Evolutionary conservation across 1,140 invertebrate genomes (phyloP).

Genomic region (Aphelinus atriplicis): DNA sequence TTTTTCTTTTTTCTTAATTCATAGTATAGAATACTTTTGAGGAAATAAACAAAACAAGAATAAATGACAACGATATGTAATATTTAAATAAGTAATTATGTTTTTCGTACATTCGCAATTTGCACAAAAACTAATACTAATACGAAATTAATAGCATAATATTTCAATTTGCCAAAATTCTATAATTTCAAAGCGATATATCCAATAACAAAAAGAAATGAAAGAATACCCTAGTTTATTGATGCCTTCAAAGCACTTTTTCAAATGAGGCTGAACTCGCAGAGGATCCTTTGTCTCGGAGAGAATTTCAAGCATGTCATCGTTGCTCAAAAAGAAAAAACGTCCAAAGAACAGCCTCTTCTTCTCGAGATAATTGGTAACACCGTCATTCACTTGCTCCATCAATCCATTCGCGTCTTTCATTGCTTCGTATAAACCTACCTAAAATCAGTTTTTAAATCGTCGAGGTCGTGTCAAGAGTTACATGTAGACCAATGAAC

Average conservation of each 20-base stretch:
- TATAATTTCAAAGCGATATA: background rate
- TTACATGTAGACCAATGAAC: too few species aligned
- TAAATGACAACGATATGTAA: too few species aligned
- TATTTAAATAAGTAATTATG: background rate
- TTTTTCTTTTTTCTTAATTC: too few species aligned
- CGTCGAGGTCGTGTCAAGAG: too few species aligned
- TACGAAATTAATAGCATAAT: background rate
- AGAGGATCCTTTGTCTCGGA: constrained; percentile 91
- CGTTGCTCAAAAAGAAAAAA: constrained; percentile 95
- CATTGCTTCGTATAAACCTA: constrained; percentile 80
- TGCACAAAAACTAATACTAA: too few species aligned
- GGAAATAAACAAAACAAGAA: too few species aligned
- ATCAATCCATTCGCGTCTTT: constrained; percentile 77
- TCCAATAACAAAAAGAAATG: background rate
- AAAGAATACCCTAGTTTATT: constrained; percentile 61
- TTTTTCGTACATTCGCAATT: too few species aligned
- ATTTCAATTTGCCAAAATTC: background rate
- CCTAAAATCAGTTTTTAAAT: constrained; percentile 37
- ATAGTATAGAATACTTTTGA: too few species aligned
- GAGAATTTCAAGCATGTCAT: constrained; percentile 94
- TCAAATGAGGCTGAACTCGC: constrained; percentile 89
- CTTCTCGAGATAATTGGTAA: constrained; percentile 91
- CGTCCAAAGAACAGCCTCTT: constrained; percentile 91
- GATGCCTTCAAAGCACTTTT: constrained; percentile 87
- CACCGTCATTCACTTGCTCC: constrained; percentile 86